These are phyloP conservation scores for Neotragus pygmaeus DNA, from an alignment of 2,113 vertebrate species.

Conservation along the genomic window DNA sequence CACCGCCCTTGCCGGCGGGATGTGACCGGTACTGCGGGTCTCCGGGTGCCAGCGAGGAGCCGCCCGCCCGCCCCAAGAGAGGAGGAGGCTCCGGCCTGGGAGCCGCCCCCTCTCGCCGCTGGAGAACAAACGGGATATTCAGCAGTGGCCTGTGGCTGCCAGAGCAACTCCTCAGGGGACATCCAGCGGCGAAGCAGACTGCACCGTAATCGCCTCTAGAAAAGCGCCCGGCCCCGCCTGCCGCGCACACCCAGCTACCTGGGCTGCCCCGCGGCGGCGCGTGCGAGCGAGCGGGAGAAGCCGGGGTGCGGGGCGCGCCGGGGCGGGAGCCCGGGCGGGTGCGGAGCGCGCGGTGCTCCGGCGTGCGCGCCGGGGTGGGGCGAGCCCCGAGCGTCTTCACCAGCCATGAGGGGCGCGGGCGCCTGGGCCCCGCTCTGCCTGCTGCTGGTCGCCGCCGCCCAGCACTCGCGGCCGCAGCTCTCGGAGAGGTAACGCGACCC, in stretches of 20 bases:
- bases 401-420: constrained; percentile 81
- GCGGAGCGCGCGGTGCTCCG: not conserved
- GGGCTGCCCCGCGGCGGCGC: not conserved
- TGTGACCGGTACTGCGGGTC: not conserved
- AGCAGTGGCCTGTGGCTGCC: constrained; percentile 78
- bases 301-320: not conserved
- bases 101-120: constrained; percentile 80
- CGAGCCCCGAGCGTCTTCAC: not conserved
- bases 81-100: constrained; percentile 37
- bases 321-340: not conserved
- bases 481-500: constrained; percentile 79
- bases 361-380: not conserved
- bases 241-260: constrained; percentile 1
- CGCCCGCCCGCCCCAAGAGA: constrained; percentile 26
- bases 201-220: constrained; percentile 47
- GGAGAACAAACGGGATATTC: constrained; percentile 89
- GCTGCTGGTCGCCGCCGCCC: constrained; percentile 68
- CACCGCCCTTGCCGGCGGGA: not conserved
- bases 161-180: constrained; percentile 70
- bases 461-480: constrained; percentile 76
- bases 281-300: not conserved
- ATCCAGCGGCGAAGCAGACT: constrained; percentile 30
- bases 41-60: not conserved
- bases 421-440: constrained; percentile 74
- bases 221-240: constrained; percentile 29